Evolutionary conservation across 2,113 vertebrate species (phyloP).

Genomic region (Sorex araneus): DNA sequence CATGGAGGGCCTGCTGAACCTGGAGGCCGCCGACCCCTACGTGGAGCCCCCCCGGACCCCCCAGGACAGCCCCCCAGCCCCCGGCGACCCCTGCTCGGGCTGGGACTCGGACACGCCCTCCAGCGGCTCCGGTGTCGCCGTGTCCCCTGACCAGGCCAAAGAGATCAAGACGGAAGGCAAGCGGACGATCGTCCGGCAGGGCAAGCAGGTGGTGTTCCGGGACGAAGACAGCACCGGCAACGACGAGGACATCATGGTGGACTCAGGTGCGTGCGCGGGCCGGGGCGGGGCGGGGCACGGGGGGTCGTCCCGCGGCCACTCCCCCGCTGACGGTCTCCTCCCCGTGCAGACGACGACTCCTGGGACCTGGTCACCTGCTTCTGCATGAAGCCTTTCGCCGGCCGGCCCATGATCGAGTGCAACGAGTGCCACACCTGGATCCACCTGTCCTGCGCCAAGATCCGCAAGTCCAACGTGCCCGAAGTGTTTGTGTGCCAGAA

Average conservation of each 20-base stretch:
- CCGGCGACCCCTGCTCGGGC: conserved; percentile 82
- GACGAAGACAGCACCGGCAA: conserved; percentile 96
- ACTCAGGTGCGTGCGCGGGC: conserved; percentile 91
- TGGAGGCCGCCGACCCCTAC: conserved; percentile 91
- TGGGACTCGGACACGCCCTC: conserved; percentile 90
- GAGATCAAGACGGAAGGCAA: conserved; percentile 92
- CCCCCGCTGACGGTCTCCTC: not conserved
- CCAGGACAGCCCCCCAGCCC: conserved; percentile 85
- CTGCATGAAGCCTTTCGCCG: conserved; percentile 98
- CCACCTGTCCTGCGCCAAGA: conserved; percentile 98
- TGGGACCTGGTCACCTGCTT: conserved; percentile 99
- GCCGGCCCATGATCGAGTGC: conserved; percentile 99
- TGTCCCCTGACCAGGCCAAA: conserved; percentile 81
- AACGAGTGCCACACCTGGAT: conserved; percentile 98
- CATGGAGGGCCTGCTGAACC: conserved; percentile 90
- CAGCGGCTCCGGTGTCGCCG: conserved; percentile 82
- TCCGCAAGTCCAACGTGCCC: conserved; percentile 98
- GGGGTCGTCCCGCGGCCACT: not conserved
- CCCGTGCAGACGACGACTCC: conserved; percentile 94
- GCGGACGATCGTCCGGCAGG: conserved; percentile 96
- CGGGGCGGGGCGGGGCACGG: not conserved
- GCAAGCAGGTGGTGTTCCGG: conserved; percentile 98
- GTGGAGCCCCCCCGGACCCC: conserved; percentile 83
- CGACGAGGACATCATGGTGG: conserved; percentile 99
- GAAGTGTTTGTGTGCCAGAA: conserved; percentile 98